Conservation (phyloP, 2,113 vertebrate genomes). For the Hyla sarda region DNA sequence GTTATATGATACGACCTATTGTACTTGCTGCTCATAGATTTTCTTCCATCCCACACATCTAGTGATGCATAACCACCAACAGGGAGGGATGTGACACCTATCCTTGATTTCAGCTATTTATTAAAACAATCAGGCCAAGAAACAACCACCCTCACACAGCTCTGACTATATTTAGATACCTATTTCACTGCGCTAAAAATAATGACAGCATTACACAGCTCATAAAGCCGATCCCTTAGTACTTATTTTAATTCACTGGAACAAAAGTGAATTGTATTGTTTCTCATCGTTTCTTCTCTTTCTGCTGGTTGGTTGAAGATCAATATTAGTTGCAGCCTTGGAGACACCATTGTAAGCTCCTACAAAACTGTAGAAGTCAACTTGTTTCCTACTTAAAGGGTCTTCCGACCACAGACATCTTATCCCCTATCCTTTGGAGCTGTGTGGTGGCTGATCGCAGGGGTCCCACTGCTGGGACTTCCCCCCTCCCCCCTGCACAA, state of each 20-base stretch:
- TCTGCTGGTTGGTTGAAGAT: background rate
- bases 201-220: slow-evolving; percentile 48
- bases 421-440: too few relatives aligned
- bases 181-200: slow-evolving; percentile 44
- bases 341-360: background rate
- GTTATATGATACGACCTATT: background rate
- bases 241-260: slow-evolving; percentile 29
- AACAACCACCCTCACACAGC: slow-evolving; percentile 26
- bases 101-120: slow-evolving; percentile 22
- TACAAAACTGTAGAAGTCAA: background rate
- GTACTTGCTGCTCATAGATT: background rate
- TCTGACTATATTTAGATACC: slow-evolving; percentile 38
- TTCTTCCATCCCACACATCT: background rate
- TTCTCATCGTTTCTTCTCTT: slow-evolving; percentile 13
- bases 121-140: slow-evolving; percentile 21
- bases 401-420: too few relatives aligned
- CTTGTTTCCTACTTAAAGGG: background rate
- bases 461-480: too few relatives aligned
- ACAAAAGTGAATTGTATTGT: slow-evolving; percentile 26
- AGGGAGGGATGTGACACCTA: background rate
- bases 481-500: too few relatives aligned
- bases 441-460: too few relatives aligned
- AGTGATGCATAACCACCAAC: background rate
- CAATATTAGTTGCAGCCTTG: background rate
- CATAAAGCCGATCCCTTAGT: slow-evolving; percentile 24